These are phyloP conservation scores for Philhelius pedissequus DNA, from an alignment of 2,888 invertebrate genomes.

Conservation along the genomic window DNA sequence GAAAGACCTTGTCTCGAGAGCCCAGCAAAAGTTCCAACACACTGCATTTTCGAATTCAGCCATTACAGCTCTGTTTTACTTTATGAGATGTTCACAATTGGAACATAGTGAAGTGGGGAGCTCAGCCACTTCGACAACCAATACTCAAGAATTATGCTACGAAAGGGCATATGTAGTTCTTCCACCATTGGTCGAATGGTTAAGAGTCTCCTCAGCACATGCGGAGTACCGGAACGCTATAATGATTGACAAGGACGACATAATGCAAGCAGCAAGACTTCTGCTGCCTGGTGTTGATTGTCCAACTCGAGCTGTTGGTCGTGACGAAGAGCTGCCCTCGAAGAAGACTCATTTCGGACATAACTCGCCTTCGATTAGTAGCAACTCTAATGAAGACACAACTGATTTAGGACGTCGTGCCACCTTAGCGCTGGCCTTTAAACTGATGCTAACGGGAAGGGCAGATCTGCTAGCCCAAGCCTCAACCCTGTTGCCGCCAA, in stretches of 20 bases:
- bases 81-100: conserved; percentile 93
- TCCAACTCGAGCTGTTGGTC: conserved; percentile 87
- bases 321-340: conserved; percentile 80
- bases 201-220: conserved; percentile 90
- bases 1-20: conserved; percentile 85
- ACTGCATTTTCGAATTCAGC: conserved; percentile 83
- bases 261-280: conserved; percentile 91
- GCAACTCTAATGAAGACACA: conserved; percentile 75
- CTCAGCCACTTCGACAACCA: conserved; percentile 75
- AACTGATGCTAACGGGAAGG: conserved; percentile 88
- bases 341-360: conserved; percentile 74
- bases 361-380: conserved; percentile 69
- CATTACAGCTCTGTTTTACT: conserved; percentile 90
- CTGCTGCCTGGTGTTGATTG: conserved; percentile 94
- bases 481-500: conserved; percentile 85
- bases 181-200: conserved; percentile 95
- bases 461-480: conserved; percentile 89
- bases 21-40: conserved; percentile 80
- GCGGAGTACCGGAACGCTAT: conserved; percentile 89
- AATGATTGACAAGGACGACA: conserved; percentile 90
- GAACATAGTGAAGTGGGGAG: conserved; percentile 83
- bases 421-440: conserved; percentile 88
- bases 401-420: conserved; percentile 83
- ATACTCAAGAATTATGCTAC: conserved; percentile 87
- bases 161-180: conserved; percentile 92